Base-by-base conservation (phyloP, 2,797 vertebrate species). In the Orientallactaga sibirica region DNA sequence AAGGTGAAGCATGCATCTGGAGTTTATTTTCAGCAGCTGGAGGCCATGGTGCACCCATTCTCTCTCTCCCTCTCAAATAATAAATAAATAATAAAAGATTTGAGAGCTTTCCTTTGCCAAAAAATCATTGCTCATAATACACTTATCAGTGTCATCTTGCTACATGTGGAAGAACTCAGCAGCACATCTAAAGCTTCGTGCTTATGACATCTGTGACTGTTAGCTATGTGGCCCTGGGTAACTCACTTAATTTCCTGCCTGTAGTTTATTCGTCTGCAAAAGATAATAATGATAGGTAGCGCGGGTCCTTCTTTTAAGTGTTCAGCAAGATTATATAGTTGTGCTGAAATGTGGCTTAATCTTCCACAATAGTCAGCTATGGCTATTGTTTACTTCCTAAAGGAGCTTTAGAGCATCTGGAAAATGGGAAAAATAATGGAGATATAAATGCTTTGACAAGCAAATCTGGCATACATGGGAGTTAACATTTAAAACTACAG, bases 251-350 rank as follows among this genome's bases (percentile, higher is more conserved):
- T 15, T 33, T 92, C 70, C 11, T 29, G 24, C 24, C 62, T 76
- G 55, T 12, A 78, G 11, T 79, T 79, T 18, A 82, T 3, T 55
- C 20, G 82, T 33, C 11, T 48, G 18, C 25, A 86, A 48, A 86
- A 83, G 24, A 86, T 12, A 41, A 66, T 20, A n/a, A 27, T 18
- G 85, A 64, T 43, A 33, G 16, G 3, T 67, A n/a, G 48, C 27
- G 88, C 15, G 9, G 15, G n/a, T 62, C 4, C 3, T 22, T 29
- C 68, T 10, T 4, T 25, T 55, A 87, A 87, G 9, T 43, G 15
- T 78, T 97, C 52, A 66, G 87, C 12, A 87, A 68, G 95, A 84
- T 9, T 48, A 88, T 77, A 58, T n/a, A 62, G n/a, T 75, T 29
- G 91, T 5, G 79, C n/a, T 68, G 16, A 95, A 92, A 43, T 12